Conservation (phyloP, 2,888 invertebrate genomes). For the Acheta domesticus region DNA sequence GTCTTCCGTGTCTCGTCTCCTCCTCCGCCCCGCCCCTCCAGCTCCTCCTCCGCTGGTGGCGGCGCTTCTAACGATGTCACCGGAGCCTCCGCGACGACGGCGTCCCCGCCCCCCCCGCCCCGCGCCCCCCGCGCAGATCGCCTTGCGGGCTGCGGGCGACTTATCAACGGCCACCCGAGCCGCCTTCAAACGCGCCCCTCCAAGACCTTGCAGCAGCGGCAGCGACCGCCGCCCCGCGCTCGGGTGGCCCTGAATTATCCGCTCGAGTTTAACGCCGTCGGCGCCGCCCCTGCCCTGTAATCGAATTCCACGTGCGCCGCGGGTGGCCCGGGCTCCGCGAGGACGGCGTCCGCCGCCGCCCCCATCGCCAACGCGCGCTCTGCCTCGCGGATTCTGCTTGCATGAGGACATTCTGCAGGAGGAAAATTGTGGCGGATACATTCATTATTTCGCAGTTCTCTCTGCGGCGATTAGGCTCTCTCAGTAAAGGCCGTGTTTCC, state of each 20-base stretch:
- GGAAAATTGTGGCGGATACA: too few species aligned
- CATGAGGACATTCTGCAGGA: too few species aligned
- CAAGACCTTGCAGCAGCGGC: neutral
- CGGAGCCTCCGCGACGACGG: neutral
- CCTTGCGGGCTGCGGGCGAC: neutral
- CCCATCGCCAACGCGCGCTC: too few species aligned
- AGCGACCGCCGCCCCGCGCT: neutral
- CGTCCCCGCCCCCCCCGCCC: neutral
- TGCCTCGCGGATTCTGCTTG: too few species aligned
- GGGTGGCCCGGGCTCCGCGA: too few species aligned
- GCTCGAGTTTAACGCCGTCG: constrained; percentile 3
- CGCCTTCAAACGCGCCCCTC: constrained; percentile 7
- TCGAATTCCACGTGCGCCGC: neutral
- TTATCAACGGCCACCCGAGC: constrained; percentile 18
- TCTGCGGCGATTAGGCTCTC: too few species aligned
- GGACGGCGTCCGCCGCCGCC: too few species aligned
- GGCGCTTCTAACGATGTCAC: constrained; percentile 8
- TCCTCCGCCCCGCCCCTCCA: neutral
- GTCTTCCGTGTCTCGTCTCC: neutral
- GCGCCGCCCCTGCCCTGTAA: too few species aligned
- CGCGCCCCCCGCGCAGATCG: neutral
- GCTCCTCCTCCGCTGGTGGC: neutral
- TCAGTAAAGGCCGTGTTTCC: too few species aligned
- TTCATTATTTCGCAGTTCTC: too few species aligned
- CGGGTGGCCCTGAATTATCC: neutral